A percentile compares a stretch with the other conserved stretches of the same genome.
Conservation (phyloP, 2,888 invertebrate genomes). For the Stenoptilia bipunctidactyla region DNA sequence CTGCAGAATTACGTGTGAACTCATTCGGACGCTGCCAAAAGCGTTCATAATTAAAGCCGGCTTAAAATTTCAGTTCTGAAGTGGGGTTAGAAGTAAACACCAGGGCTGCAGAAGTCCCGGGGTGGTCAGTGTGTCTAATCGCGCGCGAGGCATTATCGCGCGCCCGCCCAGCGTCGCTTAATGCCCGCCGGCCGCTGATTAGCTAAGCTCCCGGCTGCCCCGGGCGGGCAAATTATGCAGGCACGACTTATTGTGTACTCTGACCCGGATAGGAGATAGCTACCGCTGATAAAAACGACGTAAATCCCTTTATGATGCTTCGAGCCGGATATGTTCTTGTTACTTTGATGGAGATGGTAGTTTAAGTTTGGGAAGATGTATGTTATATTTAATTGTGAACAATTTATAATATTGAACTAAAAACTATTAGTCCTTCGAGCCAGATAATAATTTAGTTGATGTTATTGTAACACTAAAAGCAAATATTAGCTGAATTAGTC, state of each 20-base stretch:
- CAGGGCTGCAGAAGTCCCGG: constrained; percentile 41
- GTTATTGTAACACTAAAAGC: not conserved
- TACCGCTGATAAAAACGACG: constrained; percentile 19
- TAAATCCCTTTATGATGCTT: constrained; percentile 15
- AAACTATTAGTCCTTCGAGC: not conserved
- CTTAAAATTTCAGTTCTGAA: constrained; percentile 18
- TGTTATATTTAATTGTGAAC: too few relatives aligned
- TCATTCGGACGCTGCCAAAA: not conserved
- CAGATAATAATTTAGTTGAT: not conserved
- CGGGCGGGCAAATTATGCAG: constrained; percentile 56
- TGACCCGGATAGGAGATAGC: constrained; percentile 27
- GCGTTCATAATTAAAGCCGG: constrained; percentile 13
- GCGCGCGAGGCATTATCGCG: constrained; percentile 63
- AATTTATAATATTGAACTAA: not conserved
- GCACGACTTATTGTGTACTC: constrained; percentile 38
- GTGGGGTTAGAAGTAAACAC: constrained; percentile 21
- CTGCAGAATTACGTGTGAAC: too few relatives aligned
- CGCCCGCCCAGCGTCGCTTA: constrained; percentile 40
- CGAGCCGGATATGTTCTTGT: constrained; percentile 7
- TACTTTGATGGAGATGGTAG: too few relatives aligned
- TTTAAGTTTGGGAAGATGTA: too few relatives aligned
- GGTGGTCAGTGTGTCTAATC: constrained; percentile 62
- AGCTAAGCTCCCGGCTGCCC: constrained; percentile 54
- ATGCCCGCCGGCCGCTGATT: constrained; percentile 60
- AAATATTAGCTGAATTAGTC: constrained; percentile 4